Evolutionary conservation across 30 jellyfish, hydroid and myxozoan genomes (phyloP), one percentile per base, ranked within the genome.

Genomic region (Cassiopea andromeda): DNA sequence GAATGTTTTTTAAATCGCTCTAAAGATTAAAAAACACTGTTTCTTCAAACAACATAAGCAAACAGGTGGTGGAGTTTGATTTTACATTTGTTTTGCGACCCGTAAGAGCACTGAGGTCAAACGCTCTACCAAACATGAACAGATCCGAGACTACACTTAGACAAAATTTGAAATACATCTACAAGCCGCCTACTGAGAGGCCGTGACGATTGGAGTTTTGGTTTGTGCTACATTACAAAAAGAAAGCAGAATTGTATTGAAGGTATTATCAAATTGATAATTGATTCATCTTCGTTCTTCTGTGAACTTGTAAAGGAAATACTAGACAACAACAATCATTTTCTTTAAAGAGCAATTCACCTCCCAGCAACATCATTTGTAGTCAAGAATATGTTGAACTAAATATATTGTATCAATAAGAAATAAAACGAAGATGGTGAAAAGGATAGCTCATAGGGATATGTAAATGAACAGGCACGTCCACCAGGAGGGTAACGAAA

Each of bases 21-120:
- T 14, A 2, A 16, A 18, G 43, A 77, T 49, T 49, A 48, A 3
- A 44, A 77, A 60, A 77, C 86, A 48, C 75, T 60, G 44, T 13
- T 44, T 61, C 67, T 48, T 45, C 66, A 80, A 83, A 83, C 83
- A 68, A 60, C 60, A 71, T 18, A 83, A 69, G 49, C 60, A 19
- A 45, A 59, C 91, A 69, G 91, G 91, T 83, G 70, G 71, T 50
- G 60, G 75, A 44, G 77, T 43, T 14, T 27, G 60, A 54, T 69
- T 69, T 50, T 49, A 60, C 74, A n/a, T 69, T 16, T 83, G 91
- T 80, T 83, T 83, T 73, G 60, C 91, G 91, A 83, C 91, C 91
- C 91, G 91, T 83, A 83, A 48, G 79, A 83, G 54, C 75, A 46
- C 75, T n/a, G 54, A 71, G 85, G 67, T 83, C 76, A 83, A 50